A percentile compares a stretch with the other conserved stretches of the same genome.
Evolutionary conservation across 2,888 invertebrate genomes (phyloP).

Genomic region (Eudasyphora cyanicolor): DNA sequence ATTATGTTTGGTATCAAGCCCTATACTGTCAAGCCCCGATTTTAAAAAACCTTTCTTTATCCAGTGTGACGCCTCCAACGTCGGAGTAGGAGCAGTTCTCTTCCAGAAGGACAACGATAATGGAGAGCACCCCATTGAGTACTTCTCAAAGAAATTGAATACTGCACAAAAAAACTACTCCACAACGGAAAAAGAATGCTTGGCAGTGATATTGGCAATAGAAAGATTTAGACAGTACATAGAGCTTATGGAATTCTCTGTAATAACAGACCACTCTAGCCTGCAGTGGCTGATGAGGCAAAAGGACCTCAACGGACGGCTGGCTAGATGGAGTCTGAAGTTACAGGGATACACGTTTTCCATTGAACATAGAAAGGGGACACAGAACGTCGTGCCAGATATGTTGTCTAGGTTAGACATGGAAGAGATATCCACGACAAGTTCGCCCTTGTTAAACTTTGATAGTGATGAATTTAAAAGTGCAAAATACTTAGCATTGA

Average conservation of each 20-base stretch:
- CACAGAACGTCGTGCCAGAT: conserved; percentile 39
- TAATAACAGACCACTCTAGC: no score
- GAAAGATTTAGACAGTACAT: no score
- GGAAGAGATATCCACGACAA: neutral
- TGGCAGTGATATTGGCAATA: no score
- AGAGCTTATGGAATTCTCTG: conserved; percentile 45
- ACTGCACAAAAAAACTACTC: no score
- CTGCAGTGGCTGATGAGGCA: no score
- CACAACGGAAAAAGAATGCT: no score
- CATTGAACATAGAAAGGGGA: conserved; percentile 33
- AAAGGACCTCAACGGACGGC: no score
- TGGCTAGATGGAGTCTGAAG: no score
- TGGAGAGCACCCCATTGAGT: conserved; percentile 50
- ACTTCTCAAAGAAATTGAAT: no score
- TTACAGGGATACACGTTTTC: no score
- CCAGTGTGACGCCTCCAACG: no score
- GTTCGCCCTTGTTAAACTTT: neutral
- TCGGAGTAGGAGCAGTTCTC: no score
- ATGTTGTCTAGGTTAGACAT: conserved; percentile 10
- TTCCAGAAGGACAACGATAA: conserved; percentile 34
- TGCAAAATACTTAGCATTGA: neutral
- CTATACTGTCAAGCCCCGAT: conserved; percentile 10
- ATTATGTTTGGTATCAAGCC: conserved; percentile 25
- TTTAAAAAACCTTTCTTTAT: neutral
- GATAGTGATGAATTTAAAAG: neutral